Evolutionary conservation across 2,888 invertebrate genomes (phyloP), one percentile per base, ranked within the genome.

Genomic region (Mimumesa dahlbomi): DNA sequence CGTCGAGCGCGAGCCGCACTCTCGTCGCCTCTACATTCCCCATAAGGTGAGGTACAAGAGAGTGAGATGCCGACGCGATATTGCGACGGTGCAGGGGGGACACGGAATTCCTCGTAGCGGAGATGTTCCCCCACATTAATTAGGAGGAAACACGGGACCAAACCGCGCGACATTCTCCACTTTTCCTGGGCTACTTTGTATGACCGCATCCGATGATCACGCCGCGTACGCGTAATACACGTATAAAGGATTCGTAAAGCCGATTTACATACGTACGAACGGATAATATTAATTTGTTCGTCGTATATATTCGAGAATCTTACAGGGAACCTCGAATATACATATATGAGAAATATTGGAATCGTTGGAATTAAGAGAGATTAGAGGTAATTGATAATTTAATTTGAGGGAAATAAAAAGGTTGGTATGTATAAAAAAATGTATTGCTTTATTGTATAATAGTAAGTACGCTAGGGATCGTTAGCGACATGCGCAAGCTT

Each of bases 101-200:
- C 61, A 59, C 42, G 62, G 42, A 62, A 77, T 74, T 46, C 52
- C 59, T 63, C 57, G 74, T 68, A 71, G 52, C 36, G 57, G 58
- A 50, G 62, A 59, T 64, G 62, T 69, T 56, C 57, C 63, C 42
- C 61, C 61, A 53, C 68, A 65, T 76, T 79, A 79, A 78, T 78
- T 78, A 78, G 73, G 52, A 40, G 64, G 57, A 36, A 71, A 75
- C 75, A 68, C 61, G 73, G 62, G 29, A 36, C 59, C 48, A 52
- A 48, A 52, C 62, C 43, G 31, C 59, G 68, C 45, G 38, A 72
- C 63, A 66, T 36, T 61, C 54, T 11, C 46, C 54, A 59, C 72
- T 75, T 77, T 75, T 74, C 56, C 62, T 36, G 42, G 5, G 18
- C 25, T 40, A 16, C 19, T 36, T 54, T 34, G 42, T 45, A 19